Evolutionary conservation across 2,113 vertebrate genomes (phyloP).

Genomic region (Podiceps cristatus): DNA sequence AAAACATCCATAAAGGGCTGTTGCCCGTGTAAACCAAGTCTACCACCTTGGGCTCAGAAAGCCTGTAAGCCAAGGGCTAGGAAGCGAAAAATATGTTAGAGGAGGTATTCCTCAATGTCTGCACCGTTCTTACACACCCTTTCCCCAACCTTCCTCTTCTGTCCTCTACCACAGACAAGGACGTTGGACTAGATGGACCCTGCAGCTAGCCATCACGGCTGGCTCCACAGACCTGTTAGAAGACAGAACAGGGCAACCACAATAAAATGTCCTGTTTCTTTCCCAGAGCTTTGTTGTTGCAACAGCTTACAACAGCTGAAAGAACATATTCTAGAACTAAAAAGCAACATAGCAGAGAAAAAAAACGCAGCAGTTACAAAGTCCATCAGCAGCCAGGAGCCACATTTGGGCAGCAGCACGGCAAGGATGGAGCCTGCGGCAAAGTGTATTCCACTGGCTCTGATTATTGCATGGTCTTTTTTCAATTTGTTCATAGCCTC

Average conservation of each 20-base stretch:
- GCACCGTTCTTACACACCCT: background rate
- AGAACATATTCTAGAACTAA: background rate
- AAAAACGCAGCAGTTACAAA: background rate
- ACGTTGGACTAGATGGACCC: rapidly evolving
- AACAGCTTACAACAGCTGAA: background rate
- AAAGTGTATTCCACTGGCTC: background rate
- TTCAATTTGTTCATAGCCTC: background rate
- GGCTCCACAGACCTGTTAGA: background rate
- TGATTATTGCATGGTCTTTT: background rate
- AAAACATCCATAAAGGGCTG: background rate
- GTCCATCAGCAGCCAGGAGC: background rate
- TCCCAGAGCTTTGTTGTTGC: background rate
- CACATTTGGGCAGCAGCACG: rapidly evolving
- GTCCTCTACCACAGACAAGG: background rate
- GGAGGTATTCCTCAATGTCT: background rate
- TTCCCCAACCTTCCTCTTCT: background rate
- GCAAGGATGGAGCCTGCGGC: background rate
- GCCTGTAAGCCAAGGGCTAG: background rate
- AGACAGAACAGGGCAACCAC: background rate
- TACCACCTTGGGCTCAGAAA: background rate
- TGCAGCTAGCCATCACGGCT: background rate
- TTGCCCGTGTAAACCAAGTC: background rate
- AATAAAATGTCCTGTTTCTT: background rate
- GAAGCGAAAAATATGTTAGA: background rate
- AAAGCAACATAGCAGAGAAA: background rate